Percentiles rank a stretch among this genome's conserved stretches.
Evolutionary conservation across 2,113 vertebrate genomes (phyloP).

Genomic region (Gila orcuttii): DNA sequence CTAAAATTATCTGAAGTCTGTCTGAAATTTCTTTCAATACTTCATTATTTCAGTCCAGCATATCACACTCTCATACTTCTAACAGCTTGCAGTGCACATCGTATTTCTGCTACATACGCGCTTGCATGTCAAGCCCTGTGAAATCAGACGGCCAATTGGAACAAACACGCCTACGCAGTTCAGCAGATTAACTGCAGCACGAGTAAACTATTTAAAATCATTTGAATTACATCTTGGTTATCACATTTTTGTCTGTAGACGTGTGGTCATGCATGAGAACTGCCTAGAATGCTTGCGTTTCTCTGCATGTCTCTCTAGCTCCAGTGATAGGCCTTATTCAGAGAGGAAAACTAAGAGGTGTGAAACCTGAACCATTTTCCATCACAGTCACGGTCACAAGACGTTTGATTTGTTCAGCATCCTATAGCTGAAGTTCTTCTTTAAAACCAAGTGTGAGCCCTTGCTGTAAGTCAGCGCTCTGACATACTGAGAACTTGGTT

Average conservation of each 20-base stretch:
- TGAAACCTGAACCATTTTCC: slow-evolving; percentile 9
- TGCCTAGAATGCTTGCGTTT: not conserved
- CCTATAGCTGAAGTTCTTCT: not conserved
- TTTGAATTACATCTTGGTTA: not conserved
- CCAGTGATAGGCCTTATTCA: not conserved
- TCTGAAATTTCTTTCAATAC: not conserved
- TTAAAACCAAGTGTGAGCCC: slow-evolving; percentile 42
- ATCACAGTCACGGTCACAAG: not conserved
- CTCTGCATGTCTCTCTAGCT: not conserved
- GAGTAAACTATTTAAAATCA: not conserved
- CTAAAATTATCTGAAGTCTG: slow-evolving; percentile 1
- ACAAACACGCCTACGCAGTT: not conserved
- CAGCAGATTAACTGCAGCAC: not conserved
- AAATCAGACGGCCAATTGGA: not conserved
- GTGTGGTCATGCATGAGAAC: not conserved
- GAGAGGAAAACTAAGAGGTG: slow-evolving; percentile 2
- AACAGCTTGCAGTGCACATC: not conserved
- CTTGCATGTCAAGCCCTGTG: not conserved
- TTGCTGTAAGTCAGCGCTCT: not conserved
- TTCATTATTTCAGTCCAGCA: not conserved
- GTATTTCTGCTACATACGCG: not conserved
- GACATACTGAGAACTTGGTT: slow-evolving; percentile 23
- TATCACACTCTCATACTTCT: not conserved
- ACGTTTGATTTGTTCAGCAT: not conserved
- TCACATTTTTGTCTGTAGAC: not conserved